Percentiles rank a stretch among this genome's conserved stretches.
Conservation (phyloP, 2,113 vertebrate genomes). For the Gobiocypris rarus region DNA sequence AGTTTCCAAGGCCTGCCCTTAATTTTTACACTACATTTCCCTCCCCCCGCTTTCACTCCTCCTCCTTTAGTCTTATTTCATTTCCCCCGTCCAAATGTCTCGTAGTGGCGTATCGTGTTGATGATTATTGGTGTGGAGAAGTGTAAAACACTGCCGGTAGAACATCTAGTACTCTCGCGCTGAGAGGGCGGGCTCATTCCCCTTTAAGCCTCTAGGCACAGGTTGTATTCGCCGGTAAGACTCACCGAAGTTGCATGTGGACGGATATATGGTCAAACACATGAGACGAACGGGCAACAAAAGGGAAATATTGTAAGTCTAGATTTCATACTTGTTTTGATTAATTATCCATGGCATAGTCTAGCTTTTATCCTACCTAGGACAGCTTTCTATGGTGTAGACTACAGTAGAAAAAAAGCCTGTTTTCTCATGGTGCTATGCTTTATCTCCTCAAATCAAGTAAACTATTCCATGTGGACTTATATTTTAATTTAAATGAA, state of each 20-base stretch:
- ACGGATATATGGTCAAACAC: conserved; percentile 42
- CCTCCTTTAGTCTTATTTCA: conserved; percentile 50
- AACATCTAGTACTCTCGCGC: conserved; percentile 76
- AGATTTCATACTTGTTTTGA: not conserved
- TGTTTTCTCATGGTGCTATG: not conserved
- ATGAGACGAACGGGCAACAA: conserved; percentile 41
- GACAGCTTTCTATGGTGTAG: not conserved
- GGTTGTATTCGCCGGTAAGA: conserved; percentile 49
- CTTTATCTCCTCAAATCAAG: not conserved
- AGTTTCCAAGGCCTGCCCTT: conserved; percentile 83
- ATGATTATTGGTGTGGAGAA: conserved; percentile 45
- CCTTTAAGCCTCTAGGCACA: conserved; percentile 49
- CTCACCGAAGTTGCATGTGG: conserved; percentile 51
- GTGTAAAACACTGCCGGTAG: conserved; percentile 61
- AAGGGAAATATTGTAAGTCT: conserved; percentile 52
- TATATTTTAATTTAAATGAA: not conserved
- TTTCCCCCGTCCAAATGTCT: conserved; percentile 54
- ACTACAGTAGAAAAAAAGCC: not conserved
- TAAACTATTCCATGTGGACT: too few relatives aligned
- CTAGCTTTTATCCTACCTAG: not conserved
- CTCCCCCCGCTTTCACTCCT: conserved; percentile 67
- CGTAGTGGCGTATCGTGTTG: conserved; percentile 46
- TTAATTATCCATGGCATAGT: not conserved
- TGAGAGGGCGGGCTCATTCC: conserved; percentile 60
- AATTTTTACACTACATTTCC: conserved; percentile 72